A percentile compares a stretch with the other conserved stretches of the same genome.
These are phyloP conservation scores for Cephalopholis sonnerati DNA, from an alignment of 2,113 vertebrate species.

Conservation along the genomic window DNA sequence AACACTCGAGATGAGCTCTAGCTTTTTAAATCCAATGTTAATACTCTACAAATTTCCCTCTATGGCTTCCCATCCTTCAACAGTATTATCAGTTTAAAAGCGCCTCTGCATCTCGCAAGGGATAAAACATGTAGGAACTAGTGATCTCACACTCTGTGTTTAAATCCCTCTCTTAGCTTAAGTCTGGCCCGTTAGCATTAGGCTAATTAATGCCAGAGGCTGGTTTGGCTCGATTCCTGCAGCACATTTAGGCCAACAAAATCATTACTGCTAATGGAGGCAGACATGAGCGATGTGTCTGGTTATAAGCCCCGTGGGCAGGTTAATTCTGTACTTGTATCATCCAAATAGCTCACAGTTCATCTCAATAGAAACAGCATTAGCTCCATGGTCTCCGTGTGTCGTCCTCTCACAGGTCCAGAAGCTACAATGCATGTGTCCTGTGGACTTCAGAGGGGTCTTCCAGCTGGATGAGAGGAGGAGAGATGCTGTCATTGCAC, in stretches of 20 bases:
- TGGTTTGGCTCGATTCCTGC: constrained; percentile 31
- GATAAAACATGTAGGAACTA: not conserved
- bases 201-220: constrained; percentile 27
- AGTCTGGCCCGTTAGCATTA: not conserved
- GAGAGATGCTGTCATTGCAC: constrained; percentile 95
- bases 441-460: constrained; percentile 95
- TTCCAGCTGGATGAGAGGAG: constrained; percentile 97
- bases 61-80: not conserved
- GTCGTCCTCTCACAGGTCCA: constrained; percentile 87
- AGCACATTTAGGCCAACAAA: constrained; percentile 15
- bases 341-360: not conserved
- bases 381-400: not conserved
- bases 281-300: not conserved
- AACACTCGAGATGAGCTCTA: not conserved
- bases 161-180: constrained; percentile 17
- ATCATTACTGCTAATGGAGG: constrained; percentile 29
- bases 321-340: not conserved
- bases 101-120: not conserved
- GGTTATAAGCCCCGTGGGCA: not conserved
- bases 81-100: not conserved
- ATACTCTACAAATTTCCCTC: not conserved
- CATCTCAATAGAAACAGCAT: not conserved
- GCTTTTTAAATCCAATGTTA: not conserved
- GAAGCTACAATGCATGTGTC: constrained; percentile 99
- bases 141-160: not conserved